These are phyloP conservation scores for Papilio helenus DNA, from an alignment of 1,140 invertebrate genomes.

Conservation along the genomic window DNA sequence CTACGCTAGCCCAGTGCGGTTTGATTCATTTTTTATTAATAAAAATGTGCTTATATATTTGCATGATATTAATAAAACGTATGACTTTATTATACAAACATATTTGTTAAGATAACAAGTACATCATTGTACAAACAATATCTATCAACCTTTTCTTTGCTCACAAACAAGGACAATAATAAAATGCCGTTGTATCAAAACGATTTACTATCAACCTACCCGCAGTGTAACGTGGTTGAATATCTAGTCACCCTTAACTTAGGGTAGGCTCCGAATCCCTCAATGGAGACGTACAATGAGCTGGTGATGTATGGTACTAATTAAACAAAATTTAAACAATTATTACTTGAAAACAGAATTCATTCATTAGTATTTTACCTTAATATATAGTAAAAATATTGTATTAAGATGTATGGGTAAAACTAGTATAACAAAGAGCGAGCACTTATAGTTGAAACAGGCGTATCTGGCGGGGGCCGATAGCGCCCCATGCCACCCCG, in stretches of 20 bases:
- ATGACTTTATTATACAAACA: not conserved
- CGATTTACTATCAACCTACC: not conserved
- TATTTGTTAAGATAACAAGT: not conserved
- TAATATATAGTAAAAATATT: not conserved
- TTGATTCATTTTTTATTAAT: too few species aligned
- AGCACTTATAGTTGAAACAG: slow-evolving; percentile 33
- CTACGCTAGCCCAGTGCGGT: too few species aligned
- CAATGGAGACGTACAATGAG: too few species aligned
- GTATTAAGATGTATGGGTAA: slow-evolving; percentile 24
- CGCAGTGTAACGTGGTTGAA: too few species aligned
- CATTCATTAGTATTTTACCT: not conserved
- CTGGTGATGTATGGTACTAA: too few species aligned
- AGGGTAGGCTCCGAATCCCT: too few species aligned
- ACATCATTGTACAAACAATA: slow-evolving; percentile 16
- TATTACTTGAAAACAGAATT: not conserved
- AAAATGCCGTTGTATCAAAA: not conserved
- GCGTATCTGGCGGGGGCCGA: slow-evolving; percentile 47
- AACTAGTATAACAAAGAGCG: slow-evolving; percentile 28
- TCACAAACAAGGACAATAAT: not conserved
- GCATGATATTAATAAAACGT: not conserved
- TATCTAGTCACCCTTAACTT: too few species aligned
- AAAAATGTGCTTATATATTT: too few species aligned
- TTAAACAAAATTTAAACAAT: not conserved
- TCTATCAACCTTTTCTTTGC: not conserved
- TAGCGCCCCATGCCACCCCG: slow-evolving; percentile 52